Evolutionary conservation across 2,797 vertebrate genomes (phyloP).

Genomic region (Buceros bicornis): DNA sequence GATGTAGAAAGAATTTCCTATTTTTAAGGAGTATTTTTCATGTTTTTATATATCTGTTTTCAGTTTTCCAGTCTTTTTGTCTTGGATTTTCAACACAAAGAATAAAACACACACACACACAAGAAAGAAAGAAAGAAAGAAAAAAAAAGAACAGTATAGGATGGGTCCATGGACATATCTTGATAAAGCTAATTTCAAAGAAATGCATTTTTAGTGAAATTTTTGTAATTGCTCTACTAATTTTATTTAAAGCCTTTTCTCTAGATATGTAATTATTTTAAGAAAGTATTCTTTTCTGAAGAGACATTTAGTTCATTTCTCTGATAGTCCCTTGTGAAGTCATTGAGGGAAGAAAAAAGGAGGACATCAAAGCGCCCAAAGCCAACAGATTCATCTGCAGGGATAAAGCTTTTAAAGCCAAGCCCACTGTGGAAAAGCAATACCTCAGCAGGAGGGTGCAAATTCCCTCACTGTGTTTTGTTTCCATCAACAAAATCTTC

Average conservation of each 20-base stretch:
- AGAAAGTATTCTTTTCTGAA: not conserved
- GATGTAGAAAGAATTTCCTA: not conserved
- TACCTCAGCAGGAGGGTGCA: constrained; percentile 16
- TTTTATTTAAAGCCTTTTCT: not conserved
- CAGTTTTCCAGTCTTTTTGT: not conserved
- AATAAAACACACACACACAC: not conserved
- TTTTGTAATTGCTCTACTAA: not conserved
- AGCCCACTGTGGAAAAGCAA: not conserved
- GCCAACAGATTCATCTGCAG: constrained; percentile 18
- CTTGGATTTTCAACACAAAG: not conserved
- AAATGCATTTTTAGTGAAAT: not conserved
- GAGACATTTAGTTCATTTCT: not conserved
- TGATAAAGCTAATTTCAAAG: not conserved
- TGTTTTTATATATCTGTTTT: not conserved
- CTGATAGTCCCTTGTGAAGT: not conserved
- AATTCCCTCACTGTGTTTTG: constrained; percentile 7
- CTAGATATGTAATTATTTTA: not conserved
- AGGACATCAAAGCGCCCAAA: constrained; percentile 19
- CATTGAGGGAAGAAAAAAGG: not conserved
- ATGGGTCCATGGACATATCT: not conserved
- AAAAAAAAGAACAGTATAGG: not conserved
- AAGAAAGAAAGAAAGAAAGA: no score
- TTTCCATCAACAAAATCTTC: constrained; percentile 2
- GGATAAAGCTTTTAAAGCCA: constrained; percentile 5
- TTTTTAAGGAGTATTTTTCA: not conserved